Evolutionary conservation across 2,113 vertebrate species (phyloP).

Genomic region (Salvator merianae): DNA sequence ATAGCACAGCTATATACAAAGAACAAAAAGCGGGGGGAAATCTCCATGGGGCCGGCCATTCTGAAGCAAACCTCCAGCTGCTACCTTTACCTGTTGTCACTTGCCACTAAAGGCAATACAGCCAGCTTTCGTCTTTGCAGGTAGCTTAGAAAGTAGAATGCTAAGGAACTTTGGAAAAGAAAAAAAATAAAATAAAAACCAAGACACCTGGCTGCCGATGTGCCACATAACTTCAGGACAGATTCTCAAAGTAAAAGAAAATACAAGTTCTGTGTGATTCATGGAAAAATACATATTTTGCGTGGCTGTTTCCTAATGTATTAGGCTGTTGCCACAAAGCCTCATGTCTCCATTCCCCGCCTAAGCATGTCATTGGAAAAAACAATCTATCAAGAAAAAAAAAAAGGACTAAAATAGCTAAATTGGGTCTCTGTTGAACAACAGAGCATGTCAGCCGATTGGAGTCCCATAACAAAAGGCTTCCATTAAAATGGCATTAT

Average conservation of each 20-base stretch:
- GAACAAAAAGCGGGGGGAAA: too few relatives aligned
- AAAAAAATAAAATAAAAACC: too few relatives aligned
- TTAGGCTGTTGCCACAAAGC: background rate
- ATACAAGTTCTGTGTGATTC: slow-evolving; percentile 33
- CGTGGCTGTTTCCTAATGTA: slow-evolving; percentile 13
- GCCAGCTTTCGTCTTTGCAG: too few relatives aligned
- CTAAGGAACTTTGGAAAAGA: too few relatives aligned
- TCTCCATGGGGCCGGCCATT: background rate
- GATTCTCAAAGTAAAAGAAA: background rate
- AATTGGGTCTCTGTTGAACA: slow-evolving; percentile 31
- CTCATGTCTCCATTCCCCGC: background rate
- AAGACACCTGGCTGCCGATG: too few relatives aligned
- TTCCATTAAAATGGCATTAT: slow-evolving; percentile 33
- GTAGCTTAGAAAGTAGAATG: too few relatives aligned
- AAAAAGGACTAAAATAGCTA: slow-evolving; percentile 1
- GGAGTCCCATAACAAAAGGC: slow-evolving; percentile 23
- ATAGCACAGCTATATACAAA: background rate
- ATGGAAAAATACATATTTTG: slow-evolving; percentile 26
- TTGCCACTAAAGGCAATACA: too few relatives aligned
- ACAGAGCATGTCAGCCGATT: background rate
- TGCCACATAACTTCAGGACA: background rate
- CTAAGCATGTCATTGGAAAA: slow-evolving; percentile 28
- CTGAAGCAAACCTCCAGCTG: too few relatives aligned
- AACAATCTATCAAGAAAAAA: slow-evolving; percentile 11
- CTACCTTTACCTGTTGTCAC: too few relatives aligned